These are phyloP conservation scores for Eupleurogrammus muticus DNA, from an alignment of 2,797 vertebrate species.

Conservation along the genomic window DNA sequence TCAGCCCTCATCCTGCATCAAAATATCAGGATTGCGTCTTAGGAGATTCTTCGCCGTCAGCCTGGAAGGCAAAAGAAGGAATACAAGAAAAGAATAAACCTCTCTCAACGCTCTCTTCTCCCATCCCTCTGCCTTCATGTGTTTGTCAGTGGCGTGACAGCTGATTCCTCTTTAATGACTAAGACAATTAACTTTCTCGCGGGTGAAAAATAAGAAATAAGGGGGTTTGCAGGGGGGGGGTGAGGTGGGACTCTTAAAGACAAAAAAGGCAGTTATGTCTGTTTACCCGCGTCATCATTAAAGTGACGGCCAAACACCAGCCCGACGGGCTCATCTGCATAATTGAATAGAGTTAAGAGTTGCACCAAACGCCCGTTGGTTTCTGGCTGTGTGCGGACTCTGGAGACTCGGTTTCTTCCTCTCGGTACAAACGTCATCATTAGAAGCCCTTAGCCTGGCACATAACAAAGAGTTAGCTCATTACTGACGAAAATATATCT, in stretches of 20 bases:
- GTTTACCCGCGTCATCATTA: constrained; percentile 84
- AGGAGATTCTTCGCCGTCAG: constrained; percentile 75
- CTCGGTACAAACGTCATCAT: constrained; percentile 81
- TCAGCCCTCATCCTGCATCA: constrained; percentile 74
- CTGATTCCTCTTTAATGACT: constrained; percentile 81
- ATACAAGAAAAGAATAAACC: constrained; percentile 72
- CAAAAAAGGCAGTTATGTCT: constrained; percentile 66
- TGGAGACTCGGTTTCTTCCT: constrained; percentile 73
- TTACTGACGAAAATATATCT: constrained; percentile 84
- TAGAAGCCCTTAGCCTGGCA: constrained; percentile 76
- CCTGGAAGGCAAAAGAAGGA: constrained; percentile 75
- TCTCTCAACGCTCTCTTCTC: constrained; percentile 63
- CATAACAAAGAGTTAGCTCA: constrained; percentile 84
- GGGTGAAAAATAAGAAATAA: constrained; percentile 72
- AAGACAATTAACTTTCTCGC: constrained; percentile 81
- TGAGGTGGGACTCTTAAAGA: constrained; percentile 55
- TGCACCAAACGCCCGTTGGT: constrained; percentile 72
- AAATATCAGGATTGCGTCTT: constrained; percentile 80
- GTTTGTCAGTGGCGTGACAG: constrained; percentile 79
- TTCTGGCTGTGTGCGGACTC: constrained; percentile 69
- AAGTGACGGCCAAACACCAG: constrained; percentile 78
- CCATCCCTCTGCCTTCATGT: constrained; percentile 66
- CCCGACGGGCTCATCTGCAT: constrained; percentile 80
- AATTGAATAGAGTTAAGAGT: constrained; percentile 82
- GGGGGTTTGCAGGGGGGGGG: constrained; percentile 35